Base-by-base conservation (phyloP, 2,797 vertebrate species). In the Ctenopoma multispine region DNA sequence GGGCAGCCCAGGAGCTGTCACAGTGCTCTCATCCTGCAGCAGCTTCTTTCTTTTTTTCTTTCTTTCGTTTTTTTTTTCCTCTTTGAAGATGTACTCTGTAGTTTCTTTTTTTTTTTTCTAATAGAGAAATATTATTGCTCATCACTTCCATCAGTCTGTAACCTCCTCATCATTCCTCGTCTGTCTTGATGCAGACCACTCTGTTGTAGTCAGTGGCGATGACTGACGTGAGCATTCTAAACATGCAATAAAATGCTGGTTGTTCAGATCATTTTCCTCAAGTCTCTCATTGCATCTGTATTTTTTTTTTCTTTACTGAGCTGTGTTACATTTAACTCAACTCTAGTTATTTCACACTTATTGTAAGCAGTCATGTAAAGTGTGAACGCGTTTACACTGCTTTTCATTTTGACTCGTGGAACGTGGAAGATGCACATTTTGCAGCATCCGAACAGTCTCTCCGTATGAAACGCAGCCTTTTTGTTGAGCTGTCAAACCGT, bases 221-320 rank as follows among this genome's bases (percentile, higher is more conserved):
- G 92, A 95, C 96, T 96, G 97, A 97, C 94, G 86, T 94, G 95
- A 95, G 95, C 96, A 95, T 97, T 97, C 95, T 95, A 95, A 96
- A 92, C 96, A 97, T 97, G 97, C 97, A 99, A 98, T 98, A 98
- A 98, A 97, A 96, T 95, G 94, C 96, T 96, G 96, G 96, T 97
- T 96, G 96, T 96, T 97, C 94, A 96, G 90, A 95, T 91, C 72
- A 89, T 93, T 81, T 3, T 93, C 93, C 90, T 88, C 80, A 66
- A 82, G 93, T 95, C 53, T 78, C 47, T 82, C 43, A 10, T 55
- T 81, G 17, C 57, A 1, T 82, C 59, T 4, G 11, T 15, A 14
- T 49, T 23, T 14, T 36, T 36, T 36, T 36, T 1, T n/a, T 24
- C 41, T 1, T 24, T 36, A 47, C 48, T 23, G 13, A 47, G 23